phyloP scores from a whole-genome alignment of 2,797 vertebrate species.

The Echeneis naucrates region DNA sequence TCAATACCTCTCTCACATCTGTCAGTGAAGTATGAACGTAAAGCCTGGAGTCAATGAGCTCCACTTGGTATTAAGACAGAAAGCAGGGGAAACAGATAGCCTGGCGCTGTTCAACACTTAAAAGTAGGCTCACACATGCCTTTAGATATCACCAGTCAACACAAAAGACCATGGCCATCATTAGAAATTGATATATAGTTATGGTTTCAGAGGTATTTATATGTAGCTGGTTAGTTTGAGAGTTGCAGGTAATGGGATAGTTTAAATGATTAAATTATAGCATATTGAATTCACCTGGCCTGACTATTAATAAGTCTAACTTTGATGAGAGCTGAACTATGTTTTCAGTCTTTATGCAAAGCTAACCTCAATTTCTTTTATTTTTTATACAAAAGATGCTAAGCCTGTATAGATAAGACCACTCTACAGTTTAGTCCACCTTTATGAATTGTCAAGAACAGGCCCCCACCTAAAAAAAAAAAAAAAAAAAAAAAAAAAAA shows the following conservation, averaged over 20 bases:
- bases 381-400: no score
- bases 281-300: no score
- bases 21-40: neutral
- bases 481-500: no score
- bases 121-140: neutral
- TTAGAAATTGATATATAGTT: neutral
- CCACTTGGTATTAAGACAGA: neutral
- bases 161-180: neutral
- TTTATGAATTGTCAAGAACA: neutral
- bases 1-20: neutral
- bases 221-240: neutral
- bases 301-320: no score
- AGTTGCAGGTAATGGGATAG: neutral
- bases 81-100: neutral
- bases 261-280: no score
- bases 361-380: neutral
- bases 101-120: neutral
- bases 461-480: no score
- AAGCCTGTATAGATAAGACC: neutral
- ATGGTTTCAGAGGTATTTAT: neutral
- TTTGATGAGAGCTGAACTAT: neutral
- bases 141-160: neutral
- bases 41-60: neutral
- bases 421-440: neutral
- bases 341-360: constrained; percentile 1